Base-by-base conservation (phyloP, 1,140 invertebrate species). In the Polypedilum vanderplanki region DNA sequence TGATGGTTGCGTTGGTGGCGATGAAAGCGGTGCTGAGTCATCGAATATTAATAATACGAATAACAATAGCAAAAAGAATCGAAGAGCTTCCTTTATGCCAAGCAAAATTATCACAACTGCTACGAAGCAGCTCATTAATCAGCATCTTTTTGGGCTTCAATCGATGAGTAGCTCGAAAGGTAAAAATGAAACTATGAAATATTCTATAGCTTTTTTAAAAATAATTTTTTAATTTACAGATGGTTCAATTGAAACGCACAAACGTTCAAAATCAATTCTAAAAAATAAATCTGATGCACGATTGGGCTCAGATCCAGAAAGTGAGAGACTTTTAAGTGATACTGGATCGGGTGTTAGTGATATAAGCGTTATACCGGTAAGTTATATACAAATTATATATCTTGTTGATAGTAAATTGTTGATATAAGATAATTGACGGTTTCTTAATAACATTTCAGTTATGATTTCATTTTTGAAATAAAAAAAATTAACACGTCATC, bases 221-320 rank as follows among this genome's bases (percentile, higher is more conserved):
- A 73, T 41, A 46, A 18, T 76, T 74, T 73, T 22, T 76, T 73
- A 74, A 65, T 57, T 75, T 17, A 74, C 46, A 75, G 65, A 75
- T 78, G 76, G 40, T 78, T 74, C 46, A 81, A 80, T 79, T 78
- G 89, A 89, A 80, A 85, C 85, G 75, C 88, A 87, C 77, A 84
- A 88, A 41, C 84, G 87, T 78, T 90, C 88, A 73, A 93, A 91
- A 82, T 93, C 91, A 76, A 93, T 93, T 79, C 82, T 93, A 78
- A 93, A 92, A 84, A 90, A 90, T 78, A 86, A 86, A 81, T 89
- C 90, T 57, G 90, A 91, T 78, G 85, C 81, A 77, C 79, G 80
- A 75, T 46, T 78, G 80, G 75, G 77, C 76, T 74, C 83, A 73
- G 87, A 90, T 81, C 90, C 91, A 24, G 92, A 93, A 82, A 92